These are phyloP conservation scores for Ennomos quercinarius DNA, from an alignment of 2,888 invertebrate genomes.

Conservation along the genomic window DNA sequence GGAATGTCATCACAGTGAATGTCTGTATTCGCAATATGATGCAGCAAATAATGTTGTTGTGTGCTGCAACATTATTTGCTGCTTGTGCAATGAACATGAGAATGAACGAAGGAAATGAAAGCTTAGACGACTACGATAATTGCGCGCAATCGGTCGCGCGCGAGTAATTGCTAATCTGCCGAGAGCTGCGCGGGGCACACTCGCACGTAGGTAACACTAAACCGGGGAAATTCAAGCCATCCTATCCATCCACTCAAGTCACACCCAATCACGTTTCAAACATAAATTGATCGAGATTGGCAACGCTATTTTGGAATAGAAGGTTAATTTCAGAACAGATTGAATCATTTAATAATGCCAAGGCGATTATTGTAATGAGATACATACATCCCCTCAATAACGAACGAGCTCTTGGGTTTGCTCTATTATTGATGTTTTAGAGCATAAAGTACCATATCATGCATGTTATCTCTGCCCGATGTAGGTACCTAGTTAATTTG, in stretches of 20 bases:
- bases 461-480: no score
- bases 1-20: no score
- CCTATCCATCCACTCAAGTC: constrained; percentile 31
- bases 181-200: constrained; percentile 50
- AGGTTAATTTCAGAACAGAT: constrained; percentile 21
- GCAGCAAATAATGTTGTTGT: not conserved
- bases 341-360: constrained; percentile 7
- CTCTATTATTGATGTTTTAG: not conserved
- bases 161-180: constrained; percentile 71
- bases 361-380: constrained; percentile 20
- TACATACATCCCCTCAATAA: constrained; percentile 12
- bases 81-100: constrained; percentile 20
- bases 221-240: constrained; percentile 32
- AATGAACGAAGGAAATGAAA: constrained; percentile 69
- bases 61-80: no score
- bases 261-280: constrained; percentile 27
- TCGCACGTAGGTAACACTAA: constrained; percentile 34
- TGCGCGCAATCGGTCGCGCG: constrained; percentile 63
- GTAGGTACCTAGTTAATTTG: no score
- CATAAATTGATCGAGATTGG: constrained; percentile 34
- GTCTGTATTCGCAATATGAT: not conserved
- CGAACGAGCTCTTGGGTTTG: not conserved
- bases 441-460: no score
- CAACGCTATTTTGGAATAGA: constrained; percentile 23
- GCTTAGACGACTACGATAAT: constrained; percentile 62